These are phyloP conservation scores for Platycercus adscitus DNA, from an alignment of 2,113 vertebrate genomes.

Conservation along the genomic window DNA sequence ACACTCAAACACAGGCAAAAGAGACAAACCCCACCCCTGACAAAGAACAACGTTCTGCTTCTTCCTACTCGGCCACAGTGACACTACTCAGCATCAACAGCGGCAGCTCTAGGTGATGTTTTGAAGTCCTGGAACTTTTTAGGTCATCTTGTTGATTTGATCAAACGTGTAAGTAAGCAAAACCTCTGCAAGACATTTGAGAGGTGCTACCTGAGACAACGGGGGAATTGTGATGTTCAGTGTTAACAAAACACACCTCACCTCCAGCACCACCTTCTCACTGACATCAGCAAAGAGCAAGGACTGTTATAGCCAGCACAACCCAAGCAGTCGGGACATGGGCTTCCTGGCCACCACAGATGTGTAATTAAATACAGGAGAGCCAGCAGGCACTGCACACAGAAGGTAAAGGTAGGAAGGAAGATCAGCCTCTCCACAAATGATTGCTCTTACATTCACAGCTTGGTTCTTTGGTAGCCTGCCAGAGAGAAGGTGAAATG, in stretches of 20 bases:
- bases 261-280: background rate
- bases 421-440: background rate
- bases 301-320: background rate
- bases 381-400: background rate
- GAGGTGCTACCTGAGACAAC: background rate
- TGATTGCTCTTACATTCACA: background rate
- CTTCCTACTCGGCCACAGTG: background rate
- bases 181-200: background rate
- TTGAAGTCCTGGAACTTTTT: background rate
- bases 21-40: background rate
- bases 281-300: background rate
- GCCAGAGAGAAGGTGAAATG: background rate
- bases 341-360: background rate
- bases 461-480: background rate
- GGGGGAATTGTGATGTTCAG: rapidly evolving
- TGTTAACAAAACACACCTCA: background rate
- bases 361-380: background rate
- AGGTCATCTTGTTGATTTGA: background rate
- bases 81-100: background rate
- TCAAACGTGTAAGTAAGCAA: background rate
- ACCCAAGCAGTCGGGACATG: background rate
- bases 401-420: background rate
- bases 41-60: background rate
- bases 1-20: background rate
- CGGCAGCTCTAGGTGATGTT: background rate